These are phyloP conservation scores for Phrynocephalus forsythii DNA, from an alignment of 2,797 vertebrate genomes.

Conservation along the genomic window DNA sequence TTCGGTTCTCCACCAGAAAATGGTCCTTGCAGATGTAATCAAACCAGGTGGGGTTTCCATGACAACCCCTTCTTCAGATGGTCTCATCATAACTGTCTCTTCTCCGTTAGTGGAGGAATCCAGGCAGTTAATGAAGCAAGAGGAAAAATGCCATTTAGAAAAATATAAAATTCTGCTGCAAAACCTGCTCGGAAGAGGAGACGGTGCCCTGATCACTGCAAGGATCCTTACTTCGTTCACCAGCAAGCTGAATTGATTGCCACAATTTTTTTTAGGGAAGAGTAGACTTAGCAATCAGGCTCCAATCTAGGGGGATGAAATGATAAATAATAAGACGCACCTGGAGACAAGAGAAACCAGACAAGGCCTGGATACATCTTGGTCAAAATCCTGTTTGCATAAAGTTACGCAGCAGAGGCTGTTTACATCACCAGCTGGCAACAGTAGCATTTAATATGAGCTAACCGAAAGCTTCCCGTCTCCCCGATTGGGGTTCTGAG, in stretches of 20 bases:
- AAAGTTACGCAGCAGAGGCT: neutral
- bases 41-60: constrained; percentile 33
- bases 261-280: neutral
- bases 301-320: neutral
- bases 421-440: too few relatives aligned
- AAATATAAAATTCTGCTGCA: neutral
- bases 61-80: constrained; percentile 19
- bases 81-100: neutral
- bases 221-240: neutral
- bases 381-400: too few relatives aligned
- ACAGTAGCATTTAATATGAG: too few relatives aligned
- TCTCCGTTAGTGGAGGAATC: constrained; percentile 12
- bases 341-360: neutral
- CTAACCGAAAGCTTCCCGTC: too few relatives aligned
- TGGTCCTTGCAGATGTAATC: constrained; percentile 2
- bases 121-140: constrained; percentile 22
- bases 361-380: neutral
- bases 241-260: too few relatives aligned
- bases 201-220: neutral
- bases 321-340: neutral
- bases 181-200: neutral
- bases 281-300: neutral
- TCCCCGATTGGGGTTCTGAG: too few relatives aligned
- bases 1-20: constrained; percentile 1
- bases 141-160: neutral